Evolutionary conservation across 2,797 vertebrate genomes (phyloP).

Genomic region (Dendrocincla fuliginosa): DNA sequence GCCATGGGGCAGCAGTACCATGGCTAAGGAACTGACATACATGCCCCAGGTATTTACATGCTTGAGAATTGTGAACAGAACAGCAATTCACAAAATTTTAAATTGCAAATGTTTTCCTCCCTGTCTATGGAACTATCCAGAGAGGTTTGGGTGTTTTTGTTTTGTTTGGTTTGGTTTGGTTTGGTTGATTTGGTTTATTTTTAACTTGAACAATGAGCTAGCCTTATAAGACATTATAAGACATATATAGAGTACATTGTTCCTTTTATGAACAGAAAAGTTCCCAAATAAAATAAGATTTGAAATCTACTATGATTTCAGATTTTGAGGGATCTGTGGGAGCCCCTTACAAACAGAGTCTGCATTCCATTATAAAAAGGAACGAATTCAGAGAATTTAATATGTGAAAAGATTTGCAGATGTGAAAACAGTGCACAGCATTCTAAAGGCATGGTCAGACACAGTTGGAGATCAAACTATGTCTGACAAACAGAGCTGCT

Average conservation of each 20-base stretch:
- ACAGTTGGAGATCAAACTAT: background rate
- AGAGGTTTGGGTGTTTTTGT: background rate
- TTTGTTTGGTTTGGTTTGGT: background rate
- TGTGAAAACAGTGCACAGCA: background rate
- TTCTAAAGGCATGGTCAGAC: background rate
- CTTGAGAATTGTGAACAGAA: background rate
- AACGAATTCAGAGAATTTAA: background rate
- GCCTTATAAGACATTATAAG: background rate
- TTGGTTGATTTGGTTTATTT: background rate
- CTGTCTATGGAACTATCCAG: background rate
- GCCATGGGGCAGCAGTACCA: no score
- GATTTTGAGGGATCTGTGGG: background rate
- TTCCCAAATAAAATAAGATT: background rate
- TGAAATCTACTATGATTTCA: background rate
- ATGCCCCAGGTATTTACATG: background rate
- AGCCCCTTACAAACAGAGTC: background rate
- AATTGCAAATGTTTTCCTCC: background rate
- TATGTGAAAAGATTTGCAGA: background rate
- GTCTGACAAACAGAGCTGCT: background rate
- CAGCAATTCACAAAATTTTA: background rate
- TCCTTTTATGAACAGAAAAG: background rate
- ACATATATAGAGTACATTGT: background rate
- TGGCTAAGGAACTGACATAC: background rate
- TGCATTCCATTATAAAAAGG: background rate
- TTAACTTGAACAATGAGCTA: background rate